These are phyloP conservation scores for Dasypogon diadema DNA, from an alignment of 2,888 invertebrate genomes.

Conservation along the genomic window DNA sequence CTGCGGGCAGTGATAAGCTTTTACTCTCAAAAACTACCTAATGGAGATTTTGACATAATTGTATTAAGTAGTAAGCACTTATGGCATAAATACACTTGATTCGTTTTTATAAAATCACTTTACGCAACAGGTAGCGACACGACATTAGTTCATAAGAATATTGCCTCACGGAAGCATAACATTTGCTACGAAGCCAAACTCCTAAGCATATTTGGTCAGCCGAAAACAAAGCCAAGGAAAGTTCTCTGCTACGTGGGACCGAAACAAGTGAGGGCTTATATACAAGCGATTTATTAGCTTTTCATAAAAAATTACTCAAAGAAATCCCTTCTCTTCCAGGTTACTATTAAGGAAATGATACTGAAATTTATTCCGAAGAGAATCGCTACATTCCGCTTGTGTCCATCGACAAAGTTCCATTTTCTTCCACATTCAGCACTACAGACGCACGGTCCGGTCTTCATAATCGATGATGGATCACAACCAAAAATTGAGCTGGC, in stretches of 20 bases:
- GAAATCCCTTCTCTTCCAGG: conserved; percentile 63
- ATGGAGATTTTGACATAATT: conserved; percentile 93
- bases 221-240: conserved; percentile 80
- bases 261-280: conserved; percentile 74
- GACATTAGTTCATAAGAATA: conserved; percentile 87
- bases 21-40: conserved; percentile 80
- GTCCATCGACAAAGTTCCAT: conserved; percentile 92
- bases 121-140: conserved; percentile 77
- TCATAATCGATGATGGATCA: conserved; percentile 91
- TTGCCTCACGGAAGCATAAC: conserved; percentile 85
- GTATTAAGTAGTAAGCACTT: conserved; percentile 84
- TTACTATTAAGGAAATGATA: conserved; percentile 93
- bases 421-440: conserved; percentile 70
- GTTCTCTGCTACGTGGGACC: conserved; percentile 92
- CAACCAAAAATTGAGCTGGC: conserved; percentile 87
- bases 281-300: not conserved
- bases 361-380: conserved; percentile 93
- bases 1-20: conserved; percentile 85
- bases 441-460: conserved; percentile 73
- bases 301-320: conserved; percentile 44
- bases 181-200: conserved; percentile 89
- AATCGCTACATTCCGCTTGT: conserved; percentile 89
- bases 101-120: not conserved
- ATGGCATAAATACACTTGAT: not conserved
- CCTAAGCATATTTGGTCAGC: conserved; percentile 71